Evolutionary conservation across 2,113 vertebrate genomes (phyloP).

Genomic region (Corythornis cristatus): DNA sequence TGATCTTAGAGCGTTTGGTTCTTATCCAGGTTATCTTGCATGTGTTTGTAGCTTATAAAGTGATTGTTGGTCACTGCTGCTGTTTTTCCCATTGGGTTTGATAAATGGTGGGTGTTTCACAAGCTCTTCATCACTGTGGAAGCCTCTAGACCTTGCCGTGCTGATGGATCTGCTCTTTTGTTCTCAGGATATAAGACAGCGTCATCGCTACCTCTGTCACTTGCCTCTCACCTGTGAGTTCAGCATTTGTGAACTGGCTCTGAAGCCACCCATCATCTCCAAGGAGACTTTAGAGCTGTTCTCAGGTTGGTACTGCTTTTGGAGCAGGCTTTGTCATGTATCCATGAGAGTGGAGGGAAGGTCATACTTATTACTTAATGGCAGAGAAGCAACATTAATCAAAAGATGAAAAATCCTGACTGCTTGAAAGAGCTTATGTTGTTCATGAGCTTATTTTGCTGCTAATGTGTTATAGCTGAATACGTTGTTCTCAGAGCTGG

Average conservation of each 20-base stretch:
- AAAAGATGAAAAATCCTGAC: neutral
- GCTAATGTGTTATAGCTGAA: neutral
- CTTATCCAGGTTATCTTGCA: neutral
- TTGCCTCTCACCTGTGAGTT: constrained; percentile 98
- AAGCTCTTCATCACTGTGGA: neutral
- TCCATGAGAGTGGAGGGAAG: neutral
- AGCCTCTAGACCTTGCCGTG: neutral
- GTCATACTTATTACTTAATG: neutral
- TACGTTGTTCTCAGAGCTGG: neutral
- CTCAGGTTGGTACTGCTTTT: constrained; percentile 80
- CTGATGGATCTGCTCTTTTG: neutral
- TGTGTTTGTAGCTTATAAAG: neutral
- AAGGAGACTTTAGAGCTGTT: constrained; percentile 93
- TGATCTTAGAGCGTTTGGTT: neutral
- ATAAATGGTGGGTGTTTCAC: neutral
- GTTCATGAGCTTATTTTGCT: neutral
- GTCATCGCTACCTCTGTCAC: constrained; percentile 94
- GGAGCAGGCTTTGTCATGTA: neutral
- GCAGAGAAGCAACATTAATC: neutral
- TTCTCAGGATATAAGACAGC: constrained; percentile 89
- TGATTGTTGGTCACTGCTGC: neutral
- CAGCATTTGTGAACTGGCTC: constrained; percentile 93
- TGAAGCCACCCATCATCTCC: constrained; percentile 90
- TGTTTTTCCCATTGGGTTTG: neutral
- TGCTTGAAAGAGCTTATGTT: neutral